Evolutionary conservation across 1,140 invertebrate genomes (phyloP), one percentile per base, ranked within the genome.

Genomic region (Drosophila pectinifera): DNA sequence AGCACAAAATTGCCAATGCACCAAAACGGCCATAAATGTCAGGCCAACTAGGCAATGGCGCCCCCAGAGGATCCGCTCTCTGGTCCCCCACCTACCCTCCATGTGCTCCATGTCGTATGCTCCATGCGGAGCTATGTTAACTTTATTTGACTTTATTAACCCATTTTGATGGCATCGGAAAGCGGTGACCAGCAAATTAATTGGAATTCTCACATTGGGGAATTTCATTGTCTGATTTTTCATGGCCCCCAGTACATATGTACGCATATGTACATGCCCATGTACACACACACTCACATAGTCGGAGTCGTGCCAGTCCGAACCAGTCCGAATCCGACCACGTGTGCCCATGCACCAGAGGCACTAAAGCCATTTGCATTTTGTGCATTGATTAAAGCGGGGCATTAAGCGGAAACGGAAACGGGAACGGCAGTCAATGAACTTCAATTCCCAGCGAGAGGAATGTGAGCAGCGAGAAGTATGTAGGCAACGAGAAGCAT

Each of bases 61-160:
- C 70, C 70, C 58, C 38, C 39, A 34, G 70, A 45, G 59, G 41
- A 48, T 56, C 10, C 18, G 10, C 31, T 7, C 13, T 36, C 7
- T 42, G n/a, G 10, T 11, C 8, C 16, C 14, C 10, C 24, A 14
- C 36, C 22, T 11, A 38, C n/a, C 10, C 0, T 24, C 38, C 28
- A 10, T 2, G 38, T 26, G 7, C 16, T 42, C 53, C 22, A 36
- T 16, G 45, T 16, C 3, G 18, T 53, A 2, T 53, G 46, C 20
- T 38, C 34, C 18, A 39, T 49, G 14, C 55, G 24, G 10, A 31
- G 46, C 54, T 58, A 38, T 78, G 78, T 81, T 86, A 74, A 84
- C 82, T 85, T 67, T 86, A 74, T 85, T 84, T 72, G 76, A 84
- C 72, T 84, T 78, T 80, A 81, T 85, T 88, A 82, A 89, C 80